Base-by-base conservation (phyloP, 2,888 invertebrate genomes). In the Hydropsyche betteni region DNA sequence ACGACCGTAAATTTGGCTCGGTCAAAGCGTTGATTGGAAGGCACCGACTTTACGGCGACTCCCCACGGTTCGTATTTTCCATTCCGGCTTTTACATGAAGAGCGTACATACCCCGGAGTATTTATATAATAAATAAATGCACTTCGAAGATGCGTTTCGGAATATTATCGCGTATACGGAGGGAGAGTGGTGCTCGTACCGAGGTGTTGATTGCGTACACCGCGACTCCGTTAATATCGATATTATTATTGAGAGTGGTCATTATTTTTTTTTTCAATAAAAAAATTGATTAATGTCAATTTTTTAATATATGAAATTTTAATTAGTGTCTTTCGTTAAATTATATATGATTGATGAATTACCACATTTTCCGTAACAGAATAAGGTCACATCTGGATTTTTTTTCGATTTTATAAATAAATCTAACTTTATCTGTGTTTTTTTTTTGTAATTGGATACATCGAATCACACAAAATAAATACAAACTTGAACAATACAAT, bases 401-500 rank as follows among this genome's bases (percentile, higher is more conserved):
- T 44, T 4, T 2, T 10, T 44, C 10, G 10, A 44, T 10, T 4
- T 10, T 44, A 44, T 44, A 44, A 44, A 44, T 6, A 4, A 44
- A 44, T 10, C 10, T 44, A 8, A 10, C n/a, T 4, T 0, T 55
- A 3, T 55, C 51, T 2, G 0, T 51, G 7, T 24, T 61, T 24
- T 61, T n/a, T 64, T 51, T 24, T 70, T 70, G 16, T 70, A 33
- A 53, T 70, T 53, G 3, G n/a, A 53, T 53, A 34, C n/a, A 53
- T 70, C 70, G 24, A 53, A 70, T 70, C 52, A 53, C 70, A 53
- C 70, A 70, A 70, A 69, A 69, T 51, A 69, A 36, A 69, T 50
- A 70, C 53, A 53, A 38, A 69, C 10, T 53, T 53, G 52, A 70
- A 70, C 53, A 53, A 70, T 70, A 70, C 70, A 70, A 70, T 70